phyloP scores from a whole-genome alignment of 2,797 vertebrate genomes.

The Smutsia temminckii region DNA sequence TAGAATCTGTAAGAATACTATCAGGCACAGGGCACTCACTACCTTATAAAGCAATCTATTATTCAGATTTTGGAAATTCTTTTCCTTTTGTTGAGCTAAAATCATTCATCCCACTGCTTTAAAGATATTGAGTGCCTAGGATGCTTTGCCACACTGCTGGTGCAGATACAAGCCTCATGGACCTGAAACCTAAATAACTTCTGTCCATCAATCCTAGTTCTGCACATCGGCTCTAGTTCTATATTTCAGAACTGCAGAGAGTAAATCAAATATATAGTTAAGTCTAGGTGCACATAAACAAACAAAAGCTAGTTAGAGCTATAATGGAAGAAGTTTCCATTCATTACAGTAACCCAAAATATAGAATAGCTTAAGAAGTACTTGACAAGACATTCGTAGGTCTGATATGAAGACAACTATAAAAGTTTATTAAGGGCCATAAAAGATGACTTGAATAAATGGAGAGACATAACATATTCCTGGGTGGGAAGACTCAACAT shows the following conservation, averaged over 20 bases:
- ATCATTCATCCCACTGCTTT: neutral
- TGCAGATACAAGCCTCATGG: neutral
- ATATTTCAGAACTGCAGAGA: neutral
- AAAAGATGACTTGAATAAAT: slow-evolving; percentile 63
- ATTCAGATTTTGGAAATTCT: neutral
- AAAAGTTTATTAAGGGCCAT: slow-evolving; percentile 58
- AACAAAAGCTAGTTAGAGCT: neutral
- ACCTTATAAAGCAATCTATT: neutral
- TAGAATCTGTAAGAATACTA: neutral
- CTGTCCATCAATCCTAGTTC: neutral
- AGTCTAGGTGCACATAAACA: neutral
- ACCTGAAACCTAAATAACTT: neutral
- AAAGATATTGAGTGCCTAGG: neutral
- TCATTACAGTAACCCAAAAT: neutral
- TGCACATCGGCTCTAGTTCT: neutral
- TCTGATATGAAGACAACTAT: slow-evolving; percentile 28
- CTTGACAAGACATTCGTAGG: slow-evolving; percentile 57
- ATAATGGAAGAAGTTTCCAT: neutral
- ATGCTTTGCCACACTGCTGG: neutral
- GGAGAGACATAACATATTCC: slow-evolving; percentile 49
- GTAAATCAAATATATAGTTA: neutral
- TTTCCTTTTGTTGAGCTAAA: slow-evolving; percentile 13
- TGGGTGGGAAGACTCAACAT: slow-evolving; percentile 6
- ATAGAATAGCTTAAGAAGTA: slow-evolving; percentile 52
- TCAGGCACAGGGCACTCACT: neutral